Percentiles rank a stretch among this genome's conserved stretches.
Evolutionary conservation across 2,113 vertebrate species (phyloP).

Genomic region (Romanogobio albipinnatus): DNA sequence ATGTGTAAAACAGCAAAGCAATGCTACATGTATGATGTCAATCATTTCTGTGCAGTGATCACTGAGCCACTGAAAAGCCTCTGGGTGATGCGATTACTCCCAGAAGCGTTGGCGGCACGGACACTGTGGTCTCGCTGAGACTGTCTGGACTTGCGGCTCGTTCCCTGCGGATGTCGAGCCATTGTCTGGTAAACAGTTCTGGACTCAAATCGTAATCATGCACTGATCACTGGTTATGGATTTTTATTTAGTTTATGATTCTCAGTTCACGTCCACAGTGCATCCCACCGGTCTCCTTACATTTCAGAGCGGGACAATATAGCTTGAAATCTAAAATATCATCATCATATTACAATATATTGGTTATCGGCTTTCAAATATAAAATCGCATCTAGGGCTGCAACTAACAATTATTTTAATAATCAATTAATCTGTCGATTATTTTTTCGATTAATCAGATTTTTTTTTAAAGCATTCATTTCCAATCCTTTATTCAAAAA

Average conservation of each 20-base stretch:
- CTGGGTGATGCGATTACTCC: conserved; percentile 3
- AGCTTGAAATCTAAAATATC: too few species aligned
- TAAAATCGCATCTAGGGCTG: too few species aligned
- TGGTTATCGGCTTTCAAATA: too few species aligned
- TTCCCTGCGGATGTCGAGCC: not conserved
- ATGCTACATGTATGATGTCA: not conserved
- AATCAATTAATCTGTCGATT: too few species aligned
- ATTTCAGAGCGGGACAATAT: too few species aligned
- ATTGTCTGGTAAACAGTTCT: not conserved
- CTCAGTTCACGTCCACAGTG: too few species aligned
- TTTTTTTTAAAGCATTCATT: too few species aligned
- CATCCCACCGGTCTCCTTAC: too few species aligned
- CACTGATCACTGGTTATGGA: not conserved
- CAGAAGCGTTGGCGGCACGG: not conserved
- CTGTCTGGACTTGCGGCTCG: conserved; percentile 17
- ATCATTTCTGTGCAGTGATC: not conserved
- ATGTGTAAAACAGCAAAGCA: not conserved
- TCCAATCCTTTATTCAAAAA: too few species aligned
- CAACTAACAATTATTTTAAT: too few species aligned
- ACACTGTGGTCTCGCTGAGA: not conserved
- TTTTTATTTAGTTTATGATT: not conserved
- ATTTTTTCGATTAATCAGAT: too few species aligned
- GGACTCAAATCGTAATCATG: not conserved
- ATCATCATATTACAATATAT: too few species aligned
- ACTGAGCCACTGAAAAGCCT: not conserved